These are phyloP conservation scores for Hydractinia symbiolongicarpus DNA, from an alignment of 30 jellyfish, hydroid and myxozoan genomes.

Conservation along the genomic window DNA sequence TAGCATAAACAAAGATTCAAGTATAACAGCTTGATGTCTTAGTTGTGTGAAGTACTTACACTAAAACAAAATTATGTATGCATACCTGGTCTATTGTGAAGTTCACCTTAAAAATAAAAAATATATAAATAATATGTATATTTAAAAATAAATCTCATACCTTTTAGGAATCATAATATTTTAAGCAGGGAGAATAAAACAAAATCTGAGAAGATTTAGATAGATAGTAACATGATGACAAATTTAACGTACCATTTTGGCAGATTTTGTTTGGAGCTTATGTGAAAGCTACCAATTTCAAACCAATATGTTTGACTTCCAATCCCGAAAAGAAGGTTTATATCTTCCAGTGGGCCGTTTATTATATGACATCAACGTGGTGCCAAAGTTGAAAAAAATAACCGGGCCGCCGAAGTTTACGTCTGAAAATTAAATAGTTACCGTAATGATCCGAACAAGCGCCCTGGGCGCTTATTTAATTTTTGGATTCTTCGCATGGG, in stretches of 20 bases:
- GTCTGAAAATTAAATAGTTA: too few relatives aligned
- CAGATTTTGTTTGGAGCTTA: constrained; percentile 14
- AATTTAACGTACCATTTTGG: constrained; percentile 20
- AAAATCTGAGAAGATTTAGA: not conserved
- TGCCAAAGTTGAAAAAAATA: not conserved
- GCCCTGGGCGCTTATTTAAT: too few relatives aligned
- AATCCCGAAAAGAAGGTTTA: constrained; percentile 6
- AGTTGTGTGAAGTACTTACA: not conserved
- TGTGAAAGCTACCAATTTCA: constrained; percentile 2
- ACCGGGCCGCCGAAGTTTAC: not conserved
- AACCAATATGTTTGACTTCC: constrained; percentile 10
- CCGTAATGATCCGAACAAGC: too few relatives aligned
- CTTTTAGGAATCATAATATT: not conserved
- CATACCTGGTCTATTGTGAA: constrained; percentile 96
- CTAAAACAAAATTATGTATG: not conserved
- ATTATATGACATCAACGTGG: not conserved
- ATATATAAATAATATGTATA: not conserved
- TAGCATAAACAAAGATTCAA: not conserved
- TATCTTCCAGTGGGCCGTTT: constrained; percentile 12
- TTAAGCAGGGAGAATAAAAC: not conserved
- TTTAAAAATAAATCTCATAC: not conserved
- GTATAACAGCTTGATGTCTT: not conserved
- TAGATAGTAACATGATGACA: constrained; percentile 19
- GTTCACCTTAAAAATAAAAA: constrained; percentile 73
- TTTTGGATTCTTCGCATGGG: too few relatives aligned